A percentile compares a stretch with the other conserved stretches of the same genome.
Evolutionary conservation across 2,888 invertebrate species (phyloP).

Genomic region (Patella caerulea): DNA sequence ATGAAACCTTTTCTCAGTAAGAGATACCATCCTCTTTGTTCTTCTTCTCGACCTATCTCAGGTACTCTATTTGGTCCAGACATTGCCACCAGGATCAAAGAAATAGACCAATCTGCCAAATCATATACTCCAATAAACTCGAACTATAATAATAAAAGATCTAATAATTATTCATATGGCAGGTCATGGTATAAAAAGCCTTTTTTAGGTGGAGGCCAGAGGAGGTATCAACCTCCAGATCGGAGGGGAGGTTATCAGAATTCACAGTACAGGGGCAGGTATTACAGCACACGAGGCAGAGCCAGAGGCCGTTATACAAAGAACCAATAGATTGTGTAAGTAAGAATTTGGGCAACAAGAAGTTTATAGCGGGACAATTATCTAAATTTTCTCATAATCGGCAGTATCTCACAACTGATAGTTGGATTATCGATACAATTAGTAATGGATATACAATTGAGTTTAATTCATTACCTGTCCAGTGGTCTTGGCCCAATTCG

Average conservation of each 20-base stretch:
- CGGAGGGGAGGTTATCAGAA: background rate
- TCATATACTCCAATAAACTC: background rate
- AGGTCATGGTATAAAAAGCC: background rate
- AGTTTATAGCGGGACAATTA: background rate
- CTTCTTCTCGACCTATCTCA: background rate
- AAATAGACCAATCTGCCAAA: background rate
- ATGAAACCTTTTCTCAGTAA: background rate
- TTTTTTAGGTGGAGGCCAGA: conserved; percentile 5
- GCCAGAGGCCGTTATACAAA: background rate
- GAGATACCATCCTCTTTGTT: conserved; percentile 1
- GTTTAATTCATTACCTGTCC: background rate
- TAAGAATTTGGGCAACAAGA: background rate
- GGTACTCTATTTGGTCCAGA: background rate
- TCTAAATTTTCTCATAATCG: background rate
- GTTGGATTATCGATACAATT: background rate
- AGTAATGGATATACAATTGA: background rate
- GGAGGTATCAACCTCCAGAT: conserved; percentile 1
- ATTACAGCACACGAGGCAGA: background rate
- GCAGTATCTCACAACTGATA: background rate
- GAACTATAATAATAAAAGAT: background rate
- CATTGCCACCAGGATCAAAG: background rate
- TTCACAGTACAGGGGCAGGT: background rate
- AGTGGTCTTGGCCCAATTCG: background rate
- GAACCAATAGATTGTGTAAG: background rate
- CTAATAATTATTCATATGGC: background rate